Evolutionary conservation across 2,888 invertebrate genomes (phyloP).

Genomic region (Drosophila acutilabella): DNA sequence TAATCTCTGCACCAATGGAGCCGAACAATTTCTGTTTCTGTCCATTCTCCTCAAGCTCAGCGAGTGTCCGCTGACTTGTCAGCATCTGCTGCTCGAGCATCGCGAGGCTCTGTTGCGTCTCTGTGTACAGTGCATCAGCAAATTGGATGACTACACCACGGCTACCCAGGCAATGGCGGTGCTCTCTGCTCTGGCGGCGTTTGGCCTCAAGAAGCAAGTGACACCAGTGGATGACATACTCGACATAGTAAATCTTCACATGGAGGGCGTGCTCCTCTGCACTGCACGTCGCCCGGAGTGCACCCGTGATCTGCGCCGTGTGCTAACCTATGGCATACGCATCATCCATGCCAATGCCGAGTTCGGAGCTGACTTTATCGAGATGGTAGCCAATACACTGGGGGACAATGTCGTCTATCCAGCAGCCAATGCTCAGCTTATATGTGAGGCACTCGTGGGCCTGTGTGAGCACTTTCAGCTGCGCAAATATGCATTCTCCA

Average conservation of each 20-base stretch:
- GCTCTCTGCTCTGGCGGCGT: conserved; percentile 80
- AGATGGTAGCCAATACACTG: conserved; percentile 86
- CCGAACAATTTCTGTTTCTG: conserved; percentile 83
- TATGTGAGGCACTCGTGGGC: conserved; percentile 91
- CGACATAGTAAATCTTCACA: conserved; percentile 82
- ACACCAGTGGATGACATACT: conserved; percentile 74
- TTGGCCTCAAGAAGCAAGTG: conserved; percentile 66
- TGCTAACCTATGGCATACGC: conserved; percentile 89
- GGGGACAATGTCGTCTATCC: conserved; percentile 83
- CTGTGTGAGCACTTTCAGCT: conserved; percentile 88
- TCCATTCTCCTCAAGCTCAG: conserved; percentile 83
- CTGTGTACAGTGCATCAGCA: conserved; percentile 83
- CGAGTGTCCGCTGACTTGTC: conserved; percentile 84
- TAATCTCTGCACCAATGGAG: conserved; percentile 79
- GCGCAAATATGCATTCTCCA: conserved; percentile 74
- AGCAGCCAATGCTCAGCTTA: conserved; percentile 84
- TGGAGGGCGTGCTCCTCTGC: conserved; percentile 83
- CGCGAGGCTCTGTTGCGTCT: conserved; percentile 80
- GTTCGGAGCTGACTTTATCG: conserved; percentile 88
- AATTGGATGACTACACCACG: conserved; percentile 82
- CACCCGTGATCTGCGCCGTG: conserved; percentile 81
- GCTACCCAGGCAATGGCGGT: conserved; percentile 84
- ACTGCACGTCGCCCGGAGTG: conserved; percentile 82
- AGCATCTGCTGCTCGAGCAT: conserved; percentile 82
- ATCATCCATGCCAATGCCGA: conserved; percentile 88